These are phyloP conservation scores for Amphiprion clarkii DNA, from an alignment of 2,797 vertebrate genomes.

Conservation along the genomic window DNA sequence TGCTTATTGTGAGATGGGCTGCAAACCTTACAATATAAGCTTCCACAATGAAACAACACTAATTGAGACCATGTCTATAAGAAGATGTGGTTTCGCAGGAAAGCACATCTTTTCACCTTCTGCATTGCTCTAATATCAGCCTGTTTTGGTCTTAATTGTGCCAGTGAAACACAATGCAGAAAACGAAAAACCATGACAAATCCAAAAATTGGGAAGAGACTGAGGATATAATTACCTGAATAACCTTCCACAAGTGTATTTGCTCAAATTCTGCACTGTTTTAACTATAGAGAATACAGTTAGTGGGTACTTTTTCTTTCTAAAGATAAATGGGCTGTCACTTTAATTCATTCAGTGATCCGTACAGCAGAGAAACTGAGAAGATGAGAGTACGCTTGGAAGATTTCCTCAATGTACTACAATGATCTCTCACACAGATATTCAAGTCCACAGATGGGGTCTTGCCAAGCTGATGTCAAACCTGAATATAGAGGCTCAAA, in stretches of 20 bases:
- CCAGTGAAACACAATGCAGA: constrained; percentile 7
- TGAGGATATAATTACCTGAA: not conserved
- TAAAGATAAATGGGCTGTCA: not conserved
- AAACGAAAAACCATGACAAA: not conserved
- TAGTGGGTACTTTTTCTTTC: constrained; percentile 2
- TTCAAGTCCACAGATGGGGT: no score
- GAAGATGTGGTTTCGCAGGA: not conserved
- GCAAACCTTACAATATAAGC: not conserved
- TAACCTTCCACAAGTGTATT: not conserved
- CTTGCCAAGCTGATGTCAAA: not conserved
- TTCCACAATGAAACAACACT: not conserved
- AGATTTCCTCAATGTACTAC: no score
- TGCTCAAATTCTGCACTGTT: not conserved
- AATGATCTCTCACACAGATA: no score
- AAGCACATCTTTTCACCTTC: not conserved
- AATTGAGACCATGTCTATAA: not conserved
- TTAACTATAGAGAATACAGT: not conserved
- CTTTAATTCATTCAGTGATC: no score
- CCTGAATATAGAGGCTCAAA: not conserved
- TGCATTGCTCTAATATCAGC: not conserved
- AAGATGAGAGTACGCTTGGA: no score
- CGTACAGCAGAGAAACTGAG: no score
- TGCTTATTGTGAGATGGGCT: not conserved
- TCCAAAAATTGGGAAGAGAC: not conserved
- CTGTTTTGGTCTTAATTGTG: constrained; percentile 4